phyloP scores from a whole-genome alignment of 2,113 vertebrate species.

The Amazona vittata region DNA sequence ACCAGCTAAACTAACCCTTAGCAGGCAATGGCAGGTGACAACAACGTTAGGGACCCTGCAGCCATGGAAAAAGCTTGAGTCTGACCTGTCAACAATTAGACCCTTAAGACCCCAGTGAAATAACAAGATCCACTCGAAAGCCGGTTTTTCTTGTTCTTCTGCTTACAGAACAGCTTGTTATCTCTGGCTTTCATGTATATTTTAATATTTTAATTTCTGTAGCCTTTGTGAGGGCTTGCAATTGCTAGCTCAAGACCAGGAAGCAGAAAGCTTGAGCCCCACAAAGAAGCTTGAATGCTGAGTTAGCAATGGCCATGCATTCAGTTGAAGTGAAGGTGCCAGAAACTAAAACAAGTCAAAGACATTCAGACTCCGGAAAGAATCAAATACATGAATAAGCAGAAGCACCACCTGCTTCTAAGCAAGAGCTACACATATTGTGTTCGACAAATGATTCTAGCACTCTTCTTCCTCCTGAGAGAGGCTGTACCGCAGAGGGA shows the following conservation, averaged over 20 bases:
- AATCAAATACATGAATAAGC: neutral
- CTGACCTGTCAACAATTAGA: neutral
- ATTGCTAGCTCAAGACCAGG: neutral
- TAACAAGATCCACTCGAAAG: neutral
- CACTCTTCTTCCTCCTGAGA: neutral
- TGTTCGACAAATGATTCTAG: neutral
- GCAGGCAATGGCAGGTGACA: neutral
- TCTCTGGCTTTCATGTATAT: neutral
- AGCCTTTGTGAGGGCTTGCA: neutral
- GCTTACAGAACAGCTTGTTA: neutral
- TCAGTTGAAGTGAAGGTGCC: neutral
- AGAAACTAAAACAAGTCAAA: neutral
- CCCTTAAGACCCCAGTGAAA: neutral
- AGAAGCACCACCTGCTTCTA: neutral
- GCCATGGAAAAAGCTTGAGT: neutral
- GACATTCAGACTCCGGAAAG: neutral
- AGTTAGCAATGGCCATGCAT: neutral
- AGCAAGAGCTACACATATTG: neutral
- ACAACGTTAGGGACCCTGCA: neutral
- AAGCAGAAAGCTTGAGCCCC: neutral
- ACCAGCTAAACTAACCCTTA: neutral
- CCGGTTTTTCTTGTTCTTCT: neutral
- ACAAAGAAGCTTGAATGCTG: neutral
- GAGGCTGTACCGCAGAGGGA: neutral
- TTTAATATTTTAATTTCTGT: neutral